Evolutionary conservation across 2,113 vertebrate genomes (phyloP), one percentile per base, ranked within the genome.

Genomic region (Pterophyllum scalare): DNA sequence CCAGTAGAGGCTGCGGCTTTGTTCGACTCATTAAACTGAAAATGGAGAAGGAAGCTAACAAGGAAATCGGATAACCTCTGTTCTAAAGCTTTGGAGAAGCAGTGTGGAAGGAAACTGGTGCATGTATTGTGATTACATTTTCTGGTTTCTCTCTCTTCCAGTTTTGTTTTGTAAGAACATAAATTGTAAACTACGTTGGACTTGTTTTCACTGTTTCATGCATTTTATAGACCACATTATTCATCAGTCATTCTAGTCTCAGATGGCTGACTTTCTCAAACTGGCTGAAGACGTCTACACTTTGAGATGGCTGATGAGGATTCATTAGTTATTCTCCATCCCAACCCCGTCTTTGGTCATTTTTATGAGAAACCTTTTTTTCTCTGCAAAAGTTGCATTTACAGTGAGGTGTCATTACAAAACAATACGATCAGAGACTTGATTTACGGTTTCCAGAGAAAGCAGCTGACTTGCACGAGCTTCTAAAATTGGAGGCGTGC

Each of bases 321-420:
- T 46, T 77, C 60, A 57, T 74, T 81, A 40, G 67, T 79, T 57
- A 76, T 49, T 35, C 14, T 76, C 74, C 40, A 24, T 57, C 33
- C 33, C 24, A 12, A 52, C 60, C 26, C 19, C n/a, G 13, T 54
- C 46, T 72, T 52, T 33, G 6, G 20, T 72, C 19, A 54, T 72
- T 31, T 72, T 31, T 54, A 52, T 52, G 17, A 52, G 17, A 17
- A 15, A 43, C 11, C 11, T 17, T 49, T 17, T 46, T 17, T 28
- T 49, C 46, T 49, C 5, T 49, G 46, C 46, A 49, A 17, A 49
- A 49, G 14, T 6, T 17, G 40, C 13, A 52, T 52, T 52, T 14
- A 52, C 49, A 19, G n/a, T 7, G 17, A 52, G 17, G 15, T 52
- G 17, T 52, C 49, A 7, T 52, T 7, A 52, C 6, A 19, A 46